phyloP scores from a whole-genome alignment of 2,888 invertebrate genomes.

The Osmoderma eremita region DNA sequence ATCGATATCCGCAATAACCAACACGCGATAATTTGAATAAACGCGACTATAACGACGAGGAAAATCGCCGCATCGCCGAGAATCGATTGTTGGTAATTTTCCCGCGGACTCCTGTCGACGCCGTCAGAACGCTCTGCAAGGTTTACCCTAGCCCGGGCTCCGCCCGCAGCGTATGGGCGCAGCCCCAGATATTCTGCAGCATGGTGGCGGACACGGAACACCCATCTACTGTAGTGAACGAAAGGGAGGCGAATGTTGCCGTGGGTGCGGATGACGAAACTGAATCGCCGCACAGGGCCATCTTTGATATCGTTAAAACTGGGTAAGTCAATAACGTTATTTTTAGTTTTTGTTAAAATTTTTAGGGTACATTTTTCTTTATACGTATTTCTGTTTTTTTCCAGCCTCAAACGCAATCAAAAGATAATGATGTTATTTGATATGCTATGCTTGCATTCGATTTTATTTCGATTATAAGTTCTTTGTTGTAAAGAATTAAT shows the following conservation, averaged over 20 bases:
- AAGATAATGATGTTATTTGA: too few relatives aligned
- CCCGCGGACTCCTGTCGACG: slow-evolving; percentile 41
- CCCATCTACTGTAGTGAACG: slow-evolving; percentile 63
- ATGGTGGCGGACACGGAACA: slow-evolving; percentile 78
- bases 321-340: slow-evolving; percentile 72
- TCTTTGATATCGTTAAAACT: slow-evolving; percentile 87
- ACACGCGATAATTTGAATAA: slow-evolving; percentile 17
- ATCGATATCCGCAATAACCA: slow-evolving; percentile 15
- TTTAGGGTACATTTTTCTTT: too few relatives aligned
- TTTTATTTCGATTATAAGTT: too few relatives aligned
- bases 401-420: too few relatives aligned
- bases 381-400: too few relatives aligned
- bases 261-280: slow-evolving; percentile 63
- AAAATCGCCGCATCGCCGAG: not conserved
- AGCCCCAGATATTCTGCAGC: slow-evolving; percentile 82
- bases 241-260: slow-evolving; percentile 64
- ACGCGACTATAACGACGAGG: too few relatives aligned
- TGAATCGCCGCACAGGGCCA: slow-evolving; percentile 70
- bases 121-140: slow-evolving; percentile 63
- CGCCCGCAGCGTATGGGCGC: slow-evolving; percentile 89
- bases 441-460: too few relatives aligned
- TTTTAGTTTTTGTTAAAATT: too few relatives aligned
- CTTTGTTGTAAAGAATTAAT: too few relatives aligned
- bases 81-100: slow-evolving; percentile 37
- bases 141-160: slow-evolving; percentile 89